phyloP scores from a whole-genome alignment of 2,888 invertebrate species.

The Brachypalpus laphriformis region DNA sequence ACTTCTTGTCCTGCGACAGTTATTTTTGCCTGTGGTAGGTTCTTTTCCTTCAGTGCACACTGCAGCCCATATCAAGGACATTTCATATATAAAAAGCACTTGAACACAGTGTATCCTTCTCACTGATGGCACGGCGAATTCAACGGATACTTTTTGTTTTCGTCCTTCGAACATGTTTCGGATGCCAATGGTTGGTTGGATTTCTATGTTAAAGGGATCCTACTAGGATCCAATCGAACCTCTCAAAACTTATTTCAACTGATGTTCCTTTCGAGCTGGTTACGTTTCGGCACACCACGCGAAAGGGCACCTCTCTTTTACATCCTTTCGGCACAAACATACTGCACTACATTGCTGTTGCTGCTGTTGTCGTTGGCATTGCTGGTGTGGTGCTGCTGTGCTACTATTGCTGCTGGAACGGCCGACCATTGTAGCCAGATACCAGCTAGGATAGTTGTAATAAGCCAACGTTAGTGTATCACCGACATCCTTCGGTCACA shows the following conservation, averaged over 20 bases:
- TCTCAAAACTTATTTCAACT: conserved; percentile 15
- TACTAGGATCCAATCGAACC: conserved; percentile 68
- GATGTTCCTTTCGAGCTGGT: conserved; percentile 22
- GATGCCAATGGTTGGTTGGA: conserved; percentile 13
- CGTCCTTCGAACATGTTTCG: conserved; percentile 62
- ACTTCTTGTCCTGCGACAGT: conserved; percentile 70
- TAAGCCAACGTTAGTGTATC: conserved; percentile 73
- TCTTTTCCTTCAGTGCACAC: conserved; percentile 45
- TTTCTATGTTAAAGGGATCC: conserved; percentile 14
- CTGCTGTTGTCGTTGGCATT: conserved; percentile 36
- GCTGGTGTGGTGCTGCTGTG: conserved; percentile 47
- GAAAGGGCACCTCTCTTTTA: conserved; percentile 66
- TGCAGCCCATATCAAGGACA: conserved; percentile 61
- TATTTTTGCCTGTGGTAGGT: conserved; percentile 68
- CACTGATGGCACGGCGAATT: conserved; percentile 48
- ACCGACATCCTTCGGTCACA: conserved; percentile 74
- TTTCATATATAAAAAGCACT: conserved; percentile 25
- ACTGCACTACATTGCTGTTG: conserved; percentile 52
- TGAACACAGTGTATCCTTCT: conserved; percentile 10
- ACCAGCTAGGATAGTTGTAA: conserved; percentile 72
- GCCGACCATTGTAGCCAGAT: conserved; percentile 68
- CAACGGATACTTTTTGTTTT: background rate
- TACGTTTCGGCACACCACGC: conserved; percentile 13
- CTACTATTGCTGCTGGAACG: conserved; percentile 52
- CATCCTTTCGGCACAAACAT: conserved; percentile 46